phyloP scores from a whole-genome alignment of 53 echinoderm and acorn worm species.

The Holothuria scabra region DNA sequence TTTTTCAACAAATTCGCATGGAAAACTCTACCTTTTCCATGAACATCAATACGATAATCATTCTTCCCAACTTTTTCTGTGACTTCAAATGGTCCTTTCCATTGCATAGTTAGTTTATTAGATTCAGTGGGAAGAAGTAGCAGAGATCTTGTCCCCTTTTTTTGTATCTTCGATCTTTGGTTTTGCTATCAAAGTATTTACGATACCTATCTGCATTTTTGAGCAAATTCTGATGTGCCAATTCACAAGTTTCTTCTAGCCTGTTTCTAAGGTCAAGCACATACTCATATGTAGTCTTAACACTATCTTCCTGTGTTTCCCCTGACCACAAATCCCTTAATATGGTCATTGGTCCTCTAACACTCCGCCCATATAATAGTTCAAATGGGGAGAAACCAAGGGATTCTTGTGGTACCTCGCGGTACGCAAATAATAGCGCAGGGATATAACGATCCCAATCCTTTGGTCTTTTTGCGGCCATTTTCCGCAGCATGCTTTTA shows the following conservation, averaged over 20 bases:
- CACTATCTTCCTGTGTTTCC: background rate
- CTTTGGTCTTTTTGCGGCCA: slow-evolving; percentile 48
- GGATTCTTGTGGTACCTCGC: slow-evolving; percentile 34
- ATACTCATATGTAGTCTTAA: slow-evolving; percentile 54
- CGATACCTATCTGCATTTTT: background rate
- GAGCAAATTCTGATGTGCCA: slow-evolving; percentile 1
- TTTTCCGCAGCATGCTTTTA: slow-evolving; percentile 48
- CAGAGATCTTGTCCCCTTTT: slow-evolving; percentile 59
- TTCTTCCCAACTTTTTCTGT: slow-evolving; percentile 2
- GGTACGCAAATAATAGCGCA: slow-evolving; percentile 20
- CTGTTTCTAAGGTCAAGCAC: slow-evolving; percentile 37
- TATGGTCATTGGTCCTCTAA: slow-evolving; percentile 37
- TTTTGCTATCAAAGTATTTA: slow-evolving; percentile 48
- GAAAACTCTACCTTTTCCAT: background rate
- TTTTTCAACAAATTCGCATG: slow-evolving; percentile 3
- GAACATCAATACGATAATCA: background rate
- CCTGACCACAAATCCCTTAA: slow-evolving; percentile 29
- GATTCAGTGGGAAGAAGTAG: slow-evolving; percentile 60
- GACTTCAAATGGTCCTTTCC: slow-evolving; percentile 14
- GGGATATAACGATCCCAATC: slow-evolving; percentile 50
- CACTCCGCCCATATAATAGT: slow-evolving; percentile 43
- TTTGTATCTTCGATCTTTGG: slow-evolving; percentile 46
- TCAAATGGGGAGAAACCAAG: slow-evolving; percentile 47
- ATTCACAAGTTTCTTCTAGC: slow-evolving; percentile 43
- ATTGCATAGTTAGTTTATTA: slow-evolving; percentile 45